These are phyloP conservation scores for Campoletis sonorensis DNA, from an alignment of 1,140 invertebrate genomes.

Conservation along the genomic window DNA sequence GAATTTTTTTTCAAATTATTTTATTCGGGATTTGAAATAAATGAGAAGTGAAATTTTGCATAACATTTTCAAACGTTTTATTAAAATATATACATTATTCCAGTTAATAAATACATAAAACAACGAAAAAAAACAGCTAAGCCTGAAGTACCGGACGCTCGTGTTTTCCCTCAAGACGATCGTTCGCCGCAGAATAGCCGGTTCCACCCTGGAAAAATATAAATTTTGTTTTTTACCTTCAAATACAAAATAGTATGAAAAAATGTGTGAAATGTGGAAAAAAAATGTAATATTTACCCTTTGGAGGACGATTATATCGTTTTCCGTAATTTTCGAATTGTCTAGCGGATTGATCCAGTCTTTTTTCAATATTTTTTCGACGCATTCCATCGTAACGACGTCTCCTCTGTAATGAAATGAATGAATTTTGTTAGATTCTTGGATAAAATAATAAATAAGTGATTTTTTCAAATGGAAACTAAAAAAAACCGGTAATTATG, in stretches of 20 bases:
- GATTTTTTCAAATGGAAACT: no score
- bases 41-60: no score
- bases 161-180: conserved; percentile 89
- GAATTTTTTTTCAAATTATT: no score
- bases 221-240: conserved; percentile 31
- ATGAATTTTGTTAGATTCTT: no score
- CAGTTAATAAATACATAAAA: not conserved
- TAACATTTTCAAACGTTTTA: no score
- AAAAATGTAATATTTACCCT: conserved; percentile 80
- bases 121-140: conserved; percentile 50
- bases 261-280: conserved; percentile 22
- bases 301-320: conserved; percentile 95
- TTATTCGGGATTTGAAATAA: no score
- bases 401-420: conserved; percentile 90
- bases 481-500: no score
- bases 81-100: no score
- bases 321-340: conserved; percentile 90
- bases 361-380: conserved; percentile 97
- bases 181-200: conserved; percentile 93
- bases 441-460: no score
- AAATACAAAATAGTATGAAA: conserved; percentile 32
- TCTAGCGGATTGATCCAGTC: conserved; percentile 98
- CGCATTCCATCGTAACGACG: conserved; percentile 97
- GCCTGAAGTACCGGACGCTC: conserved; percentile 91
- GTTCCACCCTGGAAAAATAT: conserved; percentile 87